Evolutionary conservation across 1,140 invertebrate species (phyloP).

Genomic region (Psilanteris sp.): DNA sequence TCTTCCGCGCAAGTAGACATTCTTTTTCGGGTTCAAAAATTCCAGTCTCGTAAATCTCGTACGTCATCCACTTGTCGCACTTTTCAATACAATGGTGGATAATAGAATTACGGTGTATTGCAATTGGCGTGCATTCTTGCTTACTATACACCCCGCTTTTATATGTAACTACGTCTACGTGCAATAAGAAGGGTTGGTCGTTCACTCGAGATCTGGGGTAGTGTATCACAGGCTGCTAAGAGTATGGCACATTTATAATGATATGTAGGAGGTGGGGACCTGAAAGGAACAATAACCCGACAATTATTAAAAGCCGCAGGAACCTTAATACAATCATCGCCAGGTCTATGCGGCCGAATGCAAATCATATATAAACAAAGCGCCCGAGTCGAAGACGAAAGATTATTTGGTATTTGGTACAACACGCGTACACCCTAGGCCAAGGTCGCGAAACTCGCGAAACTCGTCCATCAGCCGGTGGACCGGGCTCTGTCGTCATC

Average conservation of each 20-base stretch:
- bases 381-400: constrained; percentile 3
- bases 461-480: constrained; percentile 63
- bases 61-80: constrained; percentile 48
- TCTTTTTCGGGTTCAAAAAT: constrained; percentile 60
- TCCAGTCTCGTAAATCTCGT: constrained; percentile 61
- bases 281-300: constrained; percentile 62
- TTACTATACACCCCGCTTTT: constrained; percentile 19
- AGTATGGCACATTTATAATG: constrained; percentile 75
- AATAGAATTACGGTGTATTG: constrained; percentile 22
- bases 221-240: constrained; percentile 76
- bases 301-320: too few species aligned
- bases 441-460: constrained; percentile 48
- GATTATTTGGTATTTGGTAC: constrained; percentile 23
- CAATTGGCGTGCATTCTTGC: constrained; percentile 18
- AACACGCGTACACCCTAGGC: constrained; percentile 20
- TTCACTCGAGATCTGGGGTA: constrained; percentile 66
- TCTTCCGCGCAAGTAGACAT: constrained; percentile 80
- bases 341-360: too few species aligned
- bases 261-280: constrained; percentile 65
- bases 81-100: constrained; percentile 34
- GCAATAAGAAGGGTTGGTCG: constrained; percentile 58
- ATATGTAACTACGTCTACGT: constrained; percentile 63
- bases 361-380: too few species aligned
- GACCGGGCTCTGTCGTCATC: constrained; percentile 60
- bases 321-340: too few species aligned